phyloP scores from a whole-genome alignment of 2,888 invertebrate species.

The Anthrax anthrax region DNA sequence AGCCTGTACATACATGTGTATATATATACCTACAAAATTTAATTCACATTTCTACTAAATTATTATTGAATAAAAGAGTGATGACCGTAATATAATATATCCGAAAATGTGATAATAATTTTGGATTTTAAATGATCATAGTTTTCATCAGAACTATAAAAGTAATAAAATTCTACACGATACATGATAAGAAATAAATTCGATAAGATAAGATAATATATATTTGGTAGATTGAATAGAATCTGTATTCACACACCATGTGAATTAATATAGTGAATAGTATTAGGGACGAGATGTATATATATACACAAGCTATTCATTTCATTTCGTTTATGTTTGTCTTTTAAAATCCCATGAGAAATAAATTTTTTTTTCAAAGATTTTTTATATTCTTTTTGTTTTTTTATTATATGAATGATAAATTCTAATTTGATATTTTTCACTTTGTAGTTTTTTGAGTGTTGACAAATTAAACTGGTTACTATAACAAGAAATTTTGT shows the following conservation, averaged over 20 bases:
- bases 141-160: background rate
- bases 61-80: too few relatives aligned
- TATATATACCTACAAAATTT: too few relatives aligned
- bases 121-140: background rate
- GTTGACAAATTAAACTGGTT: conserved; percentile 21
- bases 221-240: conserved; percentile 10
- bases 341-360: too few relatives aligned
- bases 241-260: too few relatives aligned
- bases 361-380: background rate
- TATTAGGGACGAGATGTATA: too few relatives aligned
- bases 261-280: too few relatives aligned
- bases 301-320: too few relatives aligned
- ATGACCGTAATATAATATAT: background rate
- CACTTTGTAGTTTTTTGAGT: conserved; percentile 1
- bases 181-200: conserved; percentile 4
- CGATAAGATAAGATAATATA: background rate
- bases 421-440: too few relatives aligned
- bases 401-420: too few relatives aligned
- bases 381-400: background rate
- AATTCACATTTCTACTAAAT: too few relatives aligned
- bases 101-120: conserved; percentile 1
- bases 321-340: conserved; percentile 1
- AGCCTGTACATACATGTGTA: too few relatives aligned
- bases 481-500: background rate
- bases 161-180: conserved; percentile 11